phyloP scores from a whole-genome alignment of 2,797 vertebrate genomes.

The Oceanodroma leucorhoa region DNA sequence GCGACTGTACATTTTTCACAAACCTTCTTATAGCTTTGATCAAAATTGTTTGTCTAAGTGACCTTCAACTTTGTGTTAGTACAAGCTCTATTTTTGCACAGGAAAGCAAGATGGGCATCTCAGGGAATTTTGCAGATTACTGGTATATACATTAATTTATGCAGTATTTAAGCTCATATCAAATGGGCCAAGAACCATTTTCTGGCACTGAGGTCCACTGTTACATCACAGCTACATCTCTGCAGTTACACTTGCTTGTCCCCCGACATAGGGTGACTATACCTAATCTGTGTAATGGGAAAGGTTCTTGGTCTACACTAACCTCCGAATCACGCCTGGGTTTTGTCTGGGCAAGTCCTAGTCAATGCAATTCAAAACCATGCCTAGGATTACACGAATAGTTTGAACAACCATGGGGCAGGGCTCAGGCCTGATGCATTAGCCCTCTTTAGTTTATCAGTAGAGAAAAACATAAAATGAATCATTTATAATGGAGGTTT shows the following conservation, averaged over 20 bases:
- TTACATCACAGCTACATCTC: background rate
- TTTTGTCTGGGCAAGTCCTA: background rate
- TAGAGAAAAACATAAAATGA: background rate
- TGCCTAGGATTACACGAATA: background rate
- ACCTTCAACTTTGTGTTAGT: background rate
- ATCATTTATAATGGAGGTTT: background rate
- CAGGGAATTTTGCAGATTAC: background rate
- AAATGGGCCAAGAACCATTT: background rate
- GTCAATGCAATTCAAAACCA: background rate
- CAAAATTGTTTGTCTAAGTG: background rate
- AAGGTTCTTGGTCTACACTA: background rate
- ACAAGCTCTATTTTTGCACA: background rate
- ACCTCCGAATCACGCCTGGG: rapidly evolving
- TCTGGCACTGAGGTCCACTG: background rate
- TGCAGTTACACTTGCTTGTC: background rate
- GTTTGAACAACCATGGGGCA: background rate
- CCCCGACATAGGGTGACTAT: background rate
- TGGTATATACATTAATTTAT: background rate
- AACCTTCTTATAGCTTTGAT: background rate
- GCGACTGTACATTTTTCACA: background rate
- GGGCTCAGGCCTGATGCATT: background rate
- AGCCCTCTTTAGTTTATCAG: background rate
- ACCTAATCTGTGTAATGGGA: background rate
- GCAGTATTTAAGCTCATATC: background rate
- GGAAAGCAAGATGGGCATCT: background rate